A percentile compares a stretch with the other conserved stretches of the same genome.
Conservation (phyloP, 2,797 vertebrate genomes). For the Thamnophis elegans region DNA sequence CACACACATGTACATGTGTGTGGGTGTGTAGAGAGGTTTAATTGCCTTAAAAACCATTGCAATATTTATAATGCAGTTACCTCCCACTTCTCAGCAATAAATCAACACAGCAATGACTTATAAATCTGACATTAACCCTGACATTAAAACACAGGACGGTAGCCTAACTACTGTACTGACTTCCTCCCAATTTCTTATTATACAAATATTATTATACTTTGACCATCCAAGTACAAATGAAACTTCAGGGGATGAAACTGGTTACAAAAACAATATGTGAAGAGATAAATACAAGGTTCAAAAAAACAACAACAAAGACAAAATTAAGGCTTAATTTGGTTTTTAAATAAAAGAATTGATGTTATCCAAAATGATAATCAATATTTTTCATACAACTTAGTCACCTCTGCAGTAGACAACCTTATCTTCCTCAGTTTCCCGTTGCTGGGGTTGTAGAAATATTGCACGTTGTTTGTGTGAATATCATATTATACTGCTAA, state of each 20-base stretch:
- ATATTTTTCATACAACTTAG: background rate
- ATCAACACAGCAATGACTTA: slow-evolving; percentile 41
- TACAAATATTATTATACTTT: slow-evolving; percentile 45
- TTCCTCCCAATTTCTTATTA: slow-evolving; percentile 57
- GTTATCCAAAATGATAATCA: background rate
- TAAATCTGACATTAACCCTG: slow-evolving; percentile 68
- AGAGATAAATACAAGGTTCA: slow-evolving; percentile 36
- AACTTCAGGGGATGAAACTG: slow-evolving; percentile 41
- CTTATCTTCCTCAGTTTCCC: background rate
- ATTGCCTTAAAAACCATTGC: slow-evolving; percentile 47
- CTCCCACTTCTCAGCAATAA: slow-evolving; percentile 61
- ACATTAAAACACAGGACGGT: slow-evolving; percentile 51
- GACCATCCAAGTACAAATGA: slow-evolving; percentile 50
- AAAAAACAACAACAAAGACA: slow-evolving; percentile 7
- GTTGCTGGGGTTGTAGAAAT: background rate
- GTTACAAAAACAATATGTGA: slow-evolving; percentile 31
- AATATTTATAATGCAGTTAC: slow-evolving; percentile 61
- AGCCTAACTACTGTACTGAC: slow-evolving; percentile 62
- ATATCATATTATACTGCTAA: slow-evolving; percentile 1
- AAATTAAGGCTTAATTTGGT: background rate
- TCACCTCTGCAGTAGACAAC: background rate
- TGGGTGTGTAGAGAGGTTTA: background rate
- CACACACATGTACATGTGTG: accelerated
- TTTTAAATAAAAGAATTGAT: background rate
- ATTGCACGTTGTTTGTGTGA: background rate